These are phyloP conservation scores for Eulimnadia texana DNA, from an alignment of 1,140 invertebrate species.

Conservation along the genomic window DNA sequence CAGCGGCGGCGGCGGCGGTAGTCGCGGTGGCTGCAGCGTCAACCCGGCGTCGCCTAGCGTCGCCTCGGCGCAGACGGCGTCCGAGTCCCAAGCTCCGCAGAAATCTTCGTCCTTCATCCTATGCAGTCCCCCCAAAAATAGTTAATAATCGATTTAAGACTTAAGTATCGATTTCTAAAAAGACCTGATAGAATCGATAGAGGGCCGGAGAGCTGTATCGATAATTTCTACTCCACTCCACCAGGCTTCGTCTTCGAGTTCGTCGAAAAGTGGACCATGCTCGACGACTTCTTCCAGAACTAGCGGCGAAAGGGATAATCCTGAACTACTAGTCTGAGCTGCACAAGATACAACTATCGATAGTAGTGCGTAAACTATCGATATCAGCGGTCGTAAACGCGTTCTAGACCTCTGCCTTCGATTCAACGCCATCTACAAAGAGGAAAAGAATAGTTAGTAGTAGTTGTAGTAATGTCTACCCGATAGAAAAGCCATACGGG, in stretches of 20 bases:
- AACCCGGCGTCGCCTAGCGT: not conserved
- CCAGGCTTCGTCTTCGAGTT: slow-evolving; percentile 14
- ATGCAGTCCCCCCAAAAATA: too few species aligned
- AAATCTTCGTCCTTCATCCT: slow-evolving; percentile 9
- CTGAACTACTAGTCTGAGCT: not conserved
- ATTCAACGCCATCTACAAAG: not conserved
- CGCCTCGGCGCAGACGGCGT: not conserved
- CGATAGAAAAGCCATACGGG: too few species aligned
- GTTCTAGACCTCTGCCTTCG: not conserved
- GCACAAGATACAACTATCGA: not conserved
- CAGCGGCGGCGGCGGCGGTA: slow-evolving; percentile 12
- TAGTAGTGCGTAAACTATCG: not conserved
- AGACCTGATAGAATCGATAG: not conserved
- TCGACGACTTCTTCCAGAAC: slow-evolving; percentile 9
- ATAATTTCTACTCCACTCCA: slow-evolving; percentile 15
- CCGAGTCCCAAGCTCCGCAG: slow-evolving; percentile 6
- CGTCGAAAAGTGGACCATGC: slow-evolving; percentile 10
- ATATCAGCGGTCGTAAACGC: not conserved
- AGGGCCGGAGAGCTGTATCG: slow-evolving; percentile 10
- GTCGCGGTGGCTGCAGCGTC: not conserved
- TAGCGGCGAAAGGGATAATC: not conserved
- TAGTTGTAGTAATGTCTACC: too few species aligned
- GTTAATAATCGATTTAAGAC: too few species aligned
- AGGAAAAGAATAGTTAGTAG: not conserved
- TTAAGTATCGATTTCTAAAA: too few species aligned